Conservation (phyloP, 2,888 invertebrate species). For the Crocallis elinguaria region DNA sequence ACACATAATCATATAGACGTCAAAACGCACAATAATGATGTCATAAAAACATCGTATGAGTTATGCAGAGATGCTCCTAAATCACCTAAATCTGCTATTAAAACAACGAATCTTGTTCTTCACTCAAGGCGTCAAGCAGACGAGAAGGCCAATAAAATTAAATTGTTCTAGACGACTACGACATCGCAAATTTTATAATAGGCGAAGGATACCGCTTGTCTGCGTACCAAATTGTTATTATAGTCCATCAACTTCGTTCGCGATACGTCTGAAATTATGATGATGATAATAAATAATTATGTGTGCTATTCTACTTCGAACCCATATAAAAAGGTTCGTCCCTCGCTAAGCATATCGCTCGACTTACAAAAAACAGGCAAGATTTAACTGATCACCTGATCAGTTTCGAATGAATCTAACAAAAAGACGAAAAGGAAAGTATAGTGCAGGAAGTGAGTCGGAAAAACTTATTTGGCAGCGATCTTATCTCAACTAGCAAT, state of each 20-base stretch:
- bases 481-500: constrained; percentile 29
- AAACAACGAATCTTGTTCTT: not conserved
- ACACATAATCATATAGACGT: too few species aligned
- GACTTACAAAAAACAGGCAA: too few species aligned
- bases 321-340: too few species aligned
- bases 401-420: not conserved
- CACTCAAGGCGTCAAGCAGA: constrained; percentile 12
- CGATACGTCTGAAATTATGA: too few species aligned
- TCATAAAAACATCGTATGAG: too few species aligned
- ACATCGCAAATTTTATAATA: not conserved
- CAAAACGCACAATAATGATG: too few species aligned
- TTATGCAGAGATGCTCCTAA: too few species aligned
- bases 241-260: too few species aligned
- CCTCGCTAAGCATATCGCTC: too few species aligned
- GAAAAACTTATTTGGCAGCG: constrained; percentile 15
- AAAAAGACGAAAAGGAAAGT: constrained; percentile 24
- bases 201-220: not conserved
- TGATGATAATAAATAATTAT: too few species aligned
- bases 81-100: not conserved
- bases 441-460: constrained; percentile 11
- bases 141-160: constrained; percentile 9
- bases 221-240: not conserved
- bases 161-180: not conserved
- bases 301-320: too few species aligned
- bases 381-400: too few species aligned